Evolutionary conservation across 2,888 invertebrate genomes (phyloP).

Genomic region (Trissoscelio sp.): DNA sequence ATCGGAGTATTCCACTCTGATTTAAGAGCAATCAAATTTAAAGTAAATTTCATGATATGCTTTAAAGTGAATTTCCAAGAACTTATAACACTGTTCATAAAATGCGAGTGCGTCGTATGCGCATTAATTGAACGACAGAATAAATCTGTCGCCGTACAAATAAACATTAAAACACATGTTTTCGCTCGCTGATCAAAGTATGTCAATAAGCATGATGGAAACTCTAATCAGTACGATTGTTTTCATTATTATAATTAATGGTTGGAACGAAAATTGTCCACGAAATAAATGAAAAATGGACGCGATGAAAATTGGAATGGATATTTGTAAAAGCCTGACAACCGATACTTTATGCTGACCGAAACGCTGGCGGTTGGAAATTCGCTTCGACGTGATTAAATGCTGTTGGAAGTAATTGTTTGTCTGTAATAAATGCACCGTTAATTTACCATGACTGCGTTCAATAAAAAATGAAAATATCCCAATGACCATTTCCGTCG

Average conservation of each 20-base stretch:
- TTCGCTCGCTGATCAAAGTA: background rate
- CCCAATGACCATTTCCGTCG: background rate
- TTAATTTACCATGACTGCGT: background rate
- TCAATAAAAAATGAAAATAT: background rate
- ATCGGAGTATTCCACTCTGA: background rate
- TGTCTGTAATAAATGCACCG: constrained; percentile 7
- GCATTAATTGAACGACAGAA: too few relatives aligned
- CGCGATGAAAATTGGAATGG: constrained; percentile 23
- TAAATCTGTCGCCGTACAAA: constrained; percentile 6
- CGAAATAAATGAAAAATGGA: too few relatives aligned
- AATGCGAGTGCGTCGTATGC: too few relatives aligned
- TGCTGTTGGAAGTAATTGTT: background rate
- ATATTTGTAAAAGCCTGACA: constrained; percentile 5
- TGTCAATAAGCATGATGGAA: constrained; percentile 18
- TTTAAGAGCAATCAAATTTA: too few relatives aligned
- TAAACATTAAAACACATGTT: constrained; percentile 22
- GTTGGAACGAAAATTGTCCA: background rate
- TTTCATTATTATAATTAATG: constrained; percentile 28
- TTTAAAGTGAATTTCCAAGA: constrained; percentile 13
- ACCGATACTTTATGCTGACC: constrained; percentile 7
- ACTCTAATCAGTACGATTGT: constrained; percentile 2
- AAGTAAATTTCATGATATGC: too few relatives aligned
- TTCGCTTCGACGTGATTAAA: background rate
- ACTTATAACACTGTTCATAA: too few relatives aligned
- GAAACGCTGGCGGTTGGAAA: background rate